These are phyloP conservation scores for Caenorhabditis macrosperma DNA, from an alignment of 2,888 invertebrate genomes.

Conservation along the genomic window DNA sequence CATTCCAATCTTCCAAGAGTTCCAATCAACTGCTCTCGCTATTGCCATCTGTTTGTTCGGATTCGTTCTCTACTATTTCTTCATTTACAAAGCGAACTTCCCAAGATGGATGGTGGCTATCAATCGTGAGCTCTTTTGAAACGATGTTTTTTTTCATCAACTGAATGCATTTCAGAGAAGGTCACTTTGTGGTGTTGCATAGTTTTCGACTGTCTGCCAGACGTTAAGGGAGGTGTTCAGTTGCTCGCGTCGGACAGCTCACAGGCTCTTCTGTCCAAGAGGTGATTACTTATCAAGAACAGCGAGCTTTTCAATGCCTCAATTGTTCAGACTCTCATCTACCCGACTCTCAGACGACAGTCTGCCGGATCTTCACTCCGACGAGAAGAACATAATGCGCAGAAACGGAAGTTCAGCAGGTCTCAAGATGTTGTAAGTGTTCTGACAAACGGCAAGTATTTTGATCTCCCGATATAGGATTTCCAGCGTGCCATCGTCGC, in stretches of 20 bases:
- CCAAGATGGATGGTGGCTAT: constrained; percentile 65
- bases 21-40: constrained; percentile 75
- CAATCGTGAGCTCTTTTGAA: constrained; percentile 64
- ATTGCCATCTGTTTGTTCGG: constrained; percentile 74
- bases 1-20: constrained; percentile 77
- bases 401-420: constrained; percentile 74
- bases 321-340: constrained; percentile 49
- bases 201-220: constrained; percentile 77
- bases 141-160: not conserved
- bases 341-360: constrained; percentile 73
- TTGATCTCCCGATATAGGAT: constrained; percentile 20
- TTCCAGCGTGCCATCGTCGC: constrained; percentile 64
- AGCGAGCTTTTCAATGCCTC: not conserved
- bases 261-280: constrained; percentile 70
- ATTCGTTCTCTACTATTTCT: constrained; percentile 75
- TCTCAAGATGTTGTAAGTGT: constrained; percentile 72
- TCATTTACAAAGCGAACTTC: constrained; percentile 69
- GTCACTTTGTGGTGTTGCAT: constrained; percentile 71
- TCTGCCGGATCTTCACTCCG: constrained; percentile 78
- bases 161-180: constrained; percentile 61
- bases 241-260: constrained; percentile 74
- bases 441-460: not conserved
- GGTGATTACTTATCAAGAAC: constrained; percentile 5
- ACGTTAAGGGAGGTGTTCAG: constrained; percentile 69
- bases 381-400: constrained; percentile 78